These are phyloP conservation scores for Phrynocephalus forsythii DNA, from an alignment of 2,797 vertebrate genomes.

Conservation along the genomic window DNA sequence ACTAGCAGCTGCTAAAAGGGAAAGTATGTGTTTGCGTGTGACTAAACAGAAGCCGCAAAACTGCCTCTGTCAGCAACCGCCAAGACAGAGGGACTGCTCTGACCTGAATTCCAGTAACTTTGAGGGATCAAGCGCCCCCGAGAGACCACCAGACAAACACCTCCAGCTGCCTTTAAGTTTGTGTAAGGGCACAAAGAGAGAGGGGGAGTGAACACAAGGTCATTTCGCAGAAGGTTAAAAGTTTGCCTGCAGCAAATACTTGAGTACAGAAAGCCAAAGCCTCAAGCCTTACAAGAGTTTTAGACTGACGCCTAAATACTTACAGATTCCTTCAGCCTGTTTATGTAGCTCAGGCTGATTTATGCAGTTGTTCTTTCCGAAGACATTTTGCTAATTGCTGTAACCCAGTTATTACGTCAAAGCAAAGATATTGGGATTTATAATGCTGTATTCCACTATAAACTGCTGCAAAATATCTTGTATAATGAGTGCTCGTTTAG, in stretches of 20 bases:
- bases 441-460: background rate
- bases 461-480: conserved; percentile 17
- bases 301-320: conserved; percentile 15
- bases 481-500: conserved; percentile 8
- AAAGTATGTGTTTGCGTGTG: background rate
- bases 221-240: background rate
- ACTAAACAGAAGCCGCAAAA: background rate
- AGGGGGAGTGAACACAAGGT: background rate
- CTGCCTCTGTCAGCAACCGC: background rate
- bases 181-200: background rate
- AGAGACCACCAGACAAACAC: background rate
- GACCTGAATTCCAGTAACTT: conserved; percentile 7
- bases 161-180: background rate
- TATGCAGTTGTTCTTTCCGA: conserved; percentile 1
- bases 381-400: conserved; percentile 5
- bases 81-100: background rate
- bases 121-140: background rate
- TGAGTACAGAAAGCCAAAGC: background rate
- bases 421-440: conserved; percentile 42
- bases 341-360: conserved; percentile 8
- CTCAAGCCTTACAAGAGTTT: background rate
- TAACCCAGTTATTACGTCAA: conserved; percentile 21
- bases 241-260: background rate
- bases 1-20: background rate
- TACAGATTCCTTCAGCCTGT: conserved; percentile 15